A percentile compares a stretch with the other conserved stretches of the same genome.
Conservation (phyloP, 2,113 vertebrate genomes). For the Cryptotis parvus region DNA sequence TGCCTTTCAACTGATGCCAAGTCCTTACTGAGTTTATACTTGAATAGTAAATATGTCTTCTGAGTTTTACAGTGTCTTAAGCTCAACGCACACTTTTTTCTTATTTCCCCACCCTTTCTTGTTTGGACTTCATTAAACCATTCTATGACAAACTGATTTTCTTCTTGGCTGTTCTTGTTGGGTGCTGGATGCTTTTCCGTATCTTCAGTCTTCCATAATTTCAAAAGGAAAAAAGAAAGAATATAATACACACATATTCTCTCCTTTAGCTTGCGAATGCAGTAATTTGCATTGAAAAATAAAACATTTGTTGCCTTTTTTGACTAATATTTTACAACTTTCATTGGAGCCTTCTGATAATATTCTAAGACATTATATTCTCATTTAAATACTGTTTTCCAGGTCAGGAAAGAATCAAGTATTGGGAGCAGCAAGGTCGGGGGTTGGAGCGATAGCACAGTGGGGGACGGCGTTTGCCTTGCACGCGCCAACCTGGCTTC, state of each 20-base stretch:
- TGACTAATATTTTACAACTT: conserved; percentile 73
- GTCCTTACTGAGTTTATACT: conserved; percentile 85
- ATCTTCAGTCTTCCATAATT: conserved; percentile 82
- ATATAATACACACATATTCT: conserved; percentile 29
- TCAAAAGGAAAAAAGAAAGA: conserved; percentile 45
- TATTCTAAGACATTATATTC: conserved; percentile 21
- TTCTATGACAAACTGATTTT: conserved; percentile 67
- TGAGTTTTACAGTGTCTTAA: conserved; percentile 82
- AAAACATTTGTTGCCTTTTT: conserved; percentile 82
- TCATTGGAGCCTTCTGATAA: conserved; percentile 66
- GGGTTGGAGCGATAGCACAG: too few species aligned
- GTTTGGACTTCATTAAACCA: conserved; percentile 72
- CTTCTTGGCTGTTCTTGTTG: conserved; percentile 80
- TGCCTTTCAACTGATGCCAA: conserved; percentile 86
- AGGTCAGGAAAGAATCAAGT: conserved; percentile 19
- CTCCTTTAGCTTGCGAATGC: conserved; percentile 76
- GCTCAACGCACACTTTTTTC: conserved; percentile 76
- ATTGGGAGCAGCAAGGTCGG: too few species aligned
- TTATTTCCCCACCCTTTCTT: conserved; percentile 51
- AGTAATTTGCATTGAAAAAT: conserved; percentile 82
- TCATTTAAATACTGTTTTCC: conserved; percentile 33
- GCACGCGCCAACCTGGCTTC: too few species aligned
- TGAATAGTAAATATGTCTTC: conserved; percentile 84
- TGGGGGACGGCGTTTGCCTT: too few species aligned
- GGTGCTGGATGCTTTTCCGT: conserved; percentile 81